Conservation (phyloP, 2,888 invertebrate species). For the Lingula anatina region DNA sequence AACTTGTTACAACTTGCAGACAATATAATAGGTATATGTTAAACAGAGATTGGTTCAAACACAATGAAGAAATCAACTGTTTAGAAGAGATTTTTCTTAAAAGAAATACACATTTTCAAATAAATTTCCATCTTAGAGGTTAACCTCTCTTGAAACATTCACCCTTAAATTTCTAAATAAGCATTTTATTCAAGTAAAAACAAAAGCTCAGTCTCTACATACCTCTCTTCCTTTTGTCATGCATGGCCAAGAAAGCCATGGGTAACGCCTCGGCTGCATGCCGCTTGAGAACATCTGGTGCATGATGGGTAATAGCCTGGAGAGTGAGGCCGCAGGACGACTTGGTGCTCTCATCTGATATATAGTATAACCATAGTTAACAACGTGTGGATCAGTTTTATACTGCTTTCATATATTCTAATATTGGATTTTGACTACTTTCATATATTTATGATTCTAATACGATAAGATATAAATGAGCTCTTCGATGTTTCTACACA, state of each 20-base stretch:
- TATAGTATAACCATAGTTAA: slow-evolving; percentile 4
- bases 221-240: slow-evolving; percentile 59
- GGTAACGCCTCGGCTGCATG: slow-evolving; percentile 74
- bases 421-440: not conserved
- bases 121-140: too few species aligned
- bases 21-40: too few species aligned
- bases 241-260: slow-evolving; percentile 85
- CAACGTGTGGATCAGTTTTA: not conserved
- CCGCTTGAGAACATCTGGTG: slow-evolving; percentile 71
- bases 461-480: not conserved
- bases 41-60: too few species aligned
- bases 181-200: too few species aligned
- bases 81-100: too few species aligned
- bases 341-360: slow-evolving; percentile 68
- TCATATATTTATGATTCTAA: not conserved
- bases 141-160: too few species aligned
- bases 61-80: too few species aligned
- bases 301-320: slow-evolving; percentile 75
- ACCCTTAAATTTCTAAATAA: too few species aligned
- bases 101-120: too few species aligned
- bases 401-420: not conserved
- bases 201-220: slow-evolving; percentile 54
- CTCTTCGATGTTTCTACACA: not conserved
- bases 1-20: too few species aligned
- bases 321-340: slow-evolving; percentile 59